These are phyloP conservation scores for Anolis carolinensis DNA, from an alignment of 2,113 vertebrate species.

Conservation along the genomic window DNA sequence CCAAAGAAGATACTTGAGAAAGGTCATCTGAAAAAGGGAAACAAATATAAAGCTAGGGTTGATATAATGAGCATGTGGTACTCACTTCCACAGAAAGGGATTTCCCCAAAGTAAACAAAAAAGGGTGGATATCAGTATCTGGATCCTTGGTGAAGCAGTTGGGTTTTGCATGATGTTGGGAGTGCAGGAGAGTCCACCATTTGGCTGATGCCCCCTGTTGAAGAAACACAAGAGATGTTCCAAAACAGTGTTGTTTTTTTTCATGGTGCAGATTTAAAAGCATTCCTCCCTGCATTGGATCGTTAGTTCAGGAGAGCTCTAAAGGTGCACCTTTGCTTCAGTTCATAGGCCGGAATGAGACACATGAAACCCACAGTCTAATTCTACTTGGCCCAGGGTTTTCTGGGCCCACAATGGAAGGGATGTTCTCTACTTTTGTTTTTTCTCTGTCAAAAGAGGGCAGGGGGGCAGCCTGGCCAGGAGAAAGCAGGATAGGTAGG, in stretches of 20 bases:
- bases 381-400: neutral
- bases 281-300: neutral
- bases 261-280: neutral
- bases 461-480: neutral
- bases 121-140: constrained; percentile 71
- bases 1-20: neutral
- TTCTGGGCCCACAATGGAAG: neutral
- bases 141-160: constrained; percentile 79
- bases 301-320: neutral
- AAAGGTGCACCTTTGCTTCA: neutral
- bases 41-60: neutral
- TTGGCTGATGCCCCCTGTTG: constrained; percentile 70
- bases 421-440: neutral
- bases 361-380: neutral
- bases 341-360: neutral
- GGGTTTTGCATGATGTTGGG: constrained; percentile 75
- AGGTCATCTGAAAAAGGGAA: neutral
- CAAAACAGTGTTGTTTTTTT: too few species aligned
- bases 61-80: neutral
- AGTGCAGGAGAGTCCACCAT: constrained; percentile 78
- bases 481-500: too few species aligned
- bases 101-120: constrained; percentile 73
- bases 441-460: neutral
- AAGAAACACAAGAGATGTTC: constrained; percentile 7
- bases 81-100: constrained; percentile 80